These are phyloP conservation scores for Rhinoptilus africanus DNA, from an alignment of 2,113 vertebrate genomes.

Conservation along the genomic window DNA sequence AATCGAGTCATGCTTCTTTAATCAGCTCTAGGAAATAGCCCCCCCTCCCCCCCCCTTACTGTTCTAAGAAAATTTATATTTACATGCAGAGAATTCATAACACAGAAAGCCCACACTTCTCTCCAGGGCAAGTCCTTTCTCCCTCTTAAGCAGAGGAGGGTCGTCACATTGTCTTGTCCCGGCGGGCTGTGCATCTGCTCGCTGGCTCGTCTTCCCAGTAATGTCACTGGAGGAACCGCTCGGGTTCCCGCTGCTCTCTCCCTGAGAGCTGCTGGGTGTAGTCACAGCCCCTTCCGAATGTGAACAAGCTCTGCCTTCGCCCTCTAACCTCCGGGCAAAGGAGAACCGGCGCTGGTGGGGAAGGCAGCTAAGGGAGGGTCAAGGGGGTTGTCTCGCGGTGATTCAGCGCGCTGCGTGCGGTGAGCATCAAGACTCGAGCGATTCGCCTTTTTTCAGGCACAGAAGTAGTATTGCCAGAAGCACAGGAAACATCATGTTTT, in stretches of 20 bases:
- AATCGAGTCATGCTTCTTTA: conserved; percentile 84
- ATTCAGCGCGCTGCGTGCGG: background rate
- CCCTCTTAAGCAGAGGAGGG: background rate
- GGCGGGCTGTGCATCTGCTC: background rate
- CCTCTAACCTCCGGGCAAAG: background rate
- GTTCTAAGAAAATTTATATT: conserved; percentile 8
- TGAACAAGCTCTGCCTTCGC: conserved; percentile 11
- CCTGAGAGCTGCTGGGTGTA: background rate
- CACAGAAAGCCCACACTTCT: background rate
- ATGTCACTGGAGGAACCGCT: conserved; percentile 8
- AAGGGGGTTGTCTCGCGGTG: background rate
- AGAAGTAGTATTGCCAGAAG: conserved; percentile 48
- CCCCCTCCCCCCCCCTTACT: background rate
- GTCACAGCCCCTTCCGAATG: background rate
- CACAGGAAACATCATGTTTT: conserved; percentile 53
- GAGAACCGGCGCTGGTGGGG: background rate
- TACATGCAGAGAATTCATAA: background rate
- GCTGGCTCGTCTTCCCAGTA: background rate
- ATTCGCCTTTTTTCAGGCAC: conserved; percentile 46
- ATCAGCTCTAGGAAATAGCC: conserved; percentile 78
- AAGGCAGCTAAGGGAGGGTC: background rate
- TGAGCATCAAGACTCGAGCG: background rate
- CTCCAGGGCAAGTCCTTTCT: background rate
- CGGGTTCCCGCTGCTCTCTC: background rate
- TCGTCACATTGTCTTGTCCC: background rate